Percentiles rank a stretch among this genome's conserved stretches.
These are phyloP conservation scores for Strigamia maritima DNA, from an alignment of 2,888 invertebrate species.

Conservation along the genomic window DNA sequence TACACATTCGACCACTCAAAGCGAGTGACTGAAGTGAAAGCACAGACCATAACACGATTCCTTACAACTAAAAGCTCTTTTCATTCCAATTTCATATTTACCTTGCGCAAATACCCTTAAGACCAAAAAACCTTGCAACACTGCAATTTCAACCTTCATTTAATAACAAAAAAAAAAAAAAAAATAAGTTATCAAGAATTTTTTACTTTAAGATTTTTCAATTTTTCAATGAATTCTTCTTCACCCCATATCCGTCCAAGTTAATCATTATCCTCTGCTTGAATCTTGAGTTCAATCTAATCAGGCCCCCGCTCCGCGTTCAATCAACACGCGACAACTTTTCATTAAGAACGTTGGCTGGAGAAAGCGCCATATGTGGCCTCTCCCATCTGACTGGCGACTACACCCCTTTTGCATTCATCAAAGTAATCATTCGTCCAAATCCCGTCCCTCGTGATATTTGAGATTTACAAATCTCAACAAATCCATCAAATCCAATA, in stretches of 20 bases:
- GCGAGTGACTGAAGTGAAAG: neutral
- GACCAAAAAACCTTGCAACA: too few relatives aligned
- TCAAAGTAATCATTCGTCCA: too few relatives aligned
- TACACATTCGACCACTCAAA: too few relatives aligned
- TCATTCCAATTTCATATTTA: neutral
- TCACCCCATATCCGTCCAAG: neutral
- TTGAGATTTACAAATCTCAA: too few relatives aligned
- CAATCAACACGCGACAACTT: neutral
- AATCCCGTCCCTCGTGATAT: too few relatives aligned
- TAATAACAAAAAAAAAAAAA: too few relatives aligned
- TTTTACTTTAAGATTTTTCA: too few relatives aligned
- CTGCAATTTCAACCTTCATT: too few relatives aligned
- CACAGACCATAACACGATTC: neutral
- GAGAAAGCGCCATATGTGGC: neutral
- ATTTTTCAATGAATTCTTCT: neutral
- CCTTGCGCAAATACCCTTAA: neutral
- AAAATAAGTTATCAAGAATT: too few relatives aligned
- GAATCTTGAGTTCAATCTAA: neutral
- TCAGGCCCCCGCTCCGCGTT: neutral
- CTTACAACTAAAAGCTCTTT: neutral
- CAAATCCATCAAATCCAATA: too few relatives aligned
- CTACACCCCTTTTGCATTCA: too few relatives aligned
- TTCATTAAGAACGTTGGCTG: neutral
- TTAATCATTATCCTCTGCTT: neutral
- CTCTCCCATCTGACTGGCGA: too few relatives aligned